Conservation (phyloP, 2,113 vertebrate species). For the Crotalus helleri region DNA sequence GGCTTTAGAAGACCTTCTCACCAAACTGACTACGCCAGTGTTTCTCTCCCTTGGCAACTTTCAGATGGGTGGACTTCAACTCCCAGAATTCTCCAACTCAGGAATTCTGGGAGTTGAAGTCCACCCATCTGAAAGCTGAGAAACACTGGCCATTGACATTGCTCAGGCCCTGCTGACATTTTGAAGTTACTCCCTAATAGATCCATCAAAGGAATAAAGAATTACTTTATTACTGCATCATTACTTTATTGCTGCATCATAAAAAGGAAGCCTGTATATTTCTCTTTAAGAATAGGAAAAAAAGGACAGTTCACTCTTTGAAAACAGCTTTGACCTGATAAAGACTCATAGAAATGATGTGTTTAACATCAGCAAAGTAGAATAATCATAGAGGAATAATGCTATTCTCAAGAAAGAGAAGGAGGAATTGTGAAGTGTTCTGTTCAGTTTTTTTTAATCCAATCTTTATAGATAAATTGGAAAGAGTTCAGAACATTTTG, state of each 20-base stretch:
- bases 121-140: background rate
- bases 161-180: background rate
- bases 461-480: background rate
- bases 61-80: background rate
- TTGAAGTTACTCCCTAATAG: background rate
- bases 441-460: background rate
- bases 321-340: background rate
- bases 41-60: background rate
- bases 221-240: too few relatives aligned
- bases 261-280: background rate
- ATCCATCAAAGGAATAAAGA: background rate
- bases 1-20: background rate
- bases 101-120: background rate
- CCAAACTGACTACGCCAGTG: background rate
- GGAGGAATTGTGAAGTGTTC: background rate
- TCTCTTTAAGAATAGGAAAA: background rate
- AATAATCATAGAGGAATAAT: background rate
- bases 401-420: background rate
- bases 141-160: background rate
- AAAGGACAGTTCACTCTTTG: background rate
- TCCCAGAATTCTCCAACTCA: background rate
- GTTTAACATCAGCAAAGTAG: background rate
- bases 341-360: background rate
- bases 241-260: background rate
- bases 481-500: background rate